Conservation (phyloP, 1,140 invertebrate species). For the Drosophila aff. region DNA sequence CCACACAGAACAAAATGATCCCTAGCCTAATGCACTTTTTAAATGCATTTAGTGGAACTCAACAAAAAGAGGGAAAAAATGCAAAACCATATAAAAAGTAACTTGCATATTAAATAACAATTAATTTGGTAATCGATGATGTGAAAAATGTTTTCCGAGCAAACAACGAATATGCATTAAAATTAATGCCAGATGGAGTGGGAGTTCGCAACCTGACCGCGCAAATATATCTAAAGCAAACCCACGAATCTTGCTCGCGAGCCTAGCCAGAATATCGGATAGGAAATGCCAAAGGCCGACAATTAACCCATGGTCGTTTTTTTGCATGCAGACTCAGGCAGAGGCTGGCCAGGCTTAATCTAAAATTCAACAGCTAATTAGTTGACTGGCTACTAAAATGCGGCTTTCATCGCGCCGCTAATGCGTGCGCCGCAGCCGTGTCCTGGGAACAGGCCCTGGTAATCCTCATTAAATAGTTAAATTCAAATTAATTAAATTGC, state of each 20-base stretch:
- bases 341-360: slow-evolving; percentile 59
- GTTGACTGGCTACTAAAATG: slow-evolving; percentile 72
- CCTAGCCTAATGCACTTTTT: slow-evolving; percentile 65
- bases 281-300: slow-evolving; percentile 24
- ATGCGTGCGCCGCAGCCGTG: slow-evolving; percentile 40
- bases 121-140: slow-evolving; percentile 74
- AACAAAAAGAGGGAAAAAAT: background rate
- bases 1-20: slow-evolving; percentile 26
- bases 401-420: slow-evolving; percentile 65
- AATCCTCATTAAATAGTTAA: slow-evolving; percentile 83
- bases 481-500: slow-evolving; percentile 84
- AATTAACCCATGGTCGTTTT: slow-evolving; percentile 44
- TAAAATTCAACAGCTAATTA: slow-evolving; percentile 82
- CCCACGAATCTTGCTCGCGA: background rate
- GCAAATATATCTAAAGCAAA: slow-evolving; percentile 15
- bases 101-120: slow-evolving; percentile 71
- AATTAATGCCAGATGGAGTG: slow-evolving; percentile 41
- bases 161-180: slow-evolving; percentile 74
- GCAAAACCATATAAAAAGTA: slow-evolving; percentile 30
- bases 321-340: slow-evolving; percentile 16
- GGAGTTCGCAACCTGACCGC: slow-evolving; percentile 10
- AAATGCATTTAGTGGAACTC: slow-evolving; percentile 61
- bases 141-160: slow-evolving; percentile 59
- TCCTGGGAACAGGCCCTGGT: slow-evolving; percentile 48
- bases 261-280: background rate